phyloP scores from a whole-genome alignment of 2,113 vertebrate genomes.

The Plectropomus leopardus region DNA sequence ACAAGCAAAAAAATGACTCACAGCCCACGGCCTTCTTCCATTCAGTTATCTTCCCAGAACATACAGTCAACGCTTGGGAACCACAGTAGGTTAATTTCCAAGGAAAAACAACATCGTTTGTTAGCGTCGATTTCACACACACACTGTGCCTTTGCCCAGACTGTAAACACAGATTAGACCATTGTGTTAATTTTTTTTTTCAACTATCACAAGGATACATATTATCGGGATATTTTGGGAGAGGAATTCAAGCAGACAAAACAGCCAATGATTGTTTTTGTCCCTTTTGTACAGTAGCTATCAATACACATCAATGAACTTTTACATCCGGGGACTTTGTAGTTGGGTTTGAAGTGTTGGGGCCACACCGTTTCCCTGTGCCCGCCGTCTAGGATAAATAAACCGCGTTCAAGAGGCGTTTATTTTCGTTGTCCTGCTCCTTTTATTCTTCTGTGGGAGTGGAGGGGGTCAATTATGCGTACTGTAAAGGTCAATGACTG shows the following conservation, averaged over 20 bases:
- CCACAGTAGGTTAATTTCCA: slow-evolving; percentile 24
- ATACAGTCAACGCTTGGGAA: slow-evolving; percentile 56
- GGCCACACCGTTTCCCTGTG: slow-evolving; percentile 44
- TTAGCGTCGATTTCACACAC: slow-evolving; percentile 53
- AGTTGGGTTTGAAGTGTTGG: slow-evolving; percentile 61
- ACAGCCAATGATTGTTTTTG: slow-evolving; percentile 73
- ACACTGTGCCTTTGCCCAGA: slow-evolving; percentile 49
- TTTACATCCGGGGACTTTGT: slow-evolving; percentile 38
- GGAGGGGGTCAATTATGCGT: neutral
- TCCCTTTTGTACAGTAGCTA: slow-evolving; percentile 71
- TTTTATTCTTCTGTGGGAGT: slow-evolving; percentile 46
- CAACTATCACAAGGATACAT: slow-evolving; percentile 58
- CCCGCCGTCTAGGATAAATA: slow-evolving; percentile 66
- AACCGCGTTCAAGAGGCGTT: slow-evolving; percentile 58
- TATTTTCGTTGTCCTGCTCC: slow-evolving; percentile 59
- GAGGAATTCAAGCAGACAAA: slow-evolving; percentile 77
- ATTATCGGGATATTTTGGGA: slow-evolving; percentile 62
- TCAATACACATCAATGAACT: slow-evolving; percentile 78
- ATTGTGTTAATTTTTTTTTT: slow-evolving; percentile 71
- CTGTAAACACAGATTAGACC: slow-evolving; percentile 69
- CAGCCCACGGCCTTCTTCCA: neutral
- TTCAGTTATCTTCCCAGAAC: slow-evolving; percentile 8
- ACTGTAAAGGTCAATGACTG: slow-evolving; percentile 5
- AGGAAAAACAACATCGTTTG: slow-evolving; percentile 61
- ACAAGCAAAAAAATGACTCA: neutral